Evolutionary conservation across 2,888 invertebrate species (phyloP).

Genomic region (Orthonychiurus folsomi): DNA sequence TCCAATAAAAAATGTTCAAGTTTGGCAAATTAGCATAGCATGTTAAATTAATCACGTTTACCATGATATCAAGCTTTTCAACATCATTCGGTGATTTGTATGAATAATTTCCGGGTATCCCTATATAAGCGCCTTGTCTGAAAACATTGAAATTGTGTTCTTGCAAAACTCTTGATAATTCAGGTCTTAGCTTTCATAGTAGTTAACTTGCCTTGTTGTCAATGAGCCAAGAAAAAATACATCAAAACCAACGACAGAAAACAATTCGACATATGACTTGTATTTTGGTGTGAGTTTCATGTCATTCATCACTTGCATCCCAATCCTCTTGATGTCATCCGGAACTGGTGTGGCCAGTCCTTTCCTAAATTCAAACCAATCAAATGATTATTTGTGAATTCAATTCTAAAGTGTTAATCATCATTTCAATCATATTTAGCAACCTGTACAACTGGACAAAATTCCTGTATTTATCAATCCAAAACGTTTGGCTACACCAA

Average conservation of each 20-base stretch:
- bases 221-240: slow-evolving; percentile 58
- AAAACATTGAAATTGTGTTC: too few species aligned
- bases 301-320: slow-evolving; percentile 54
- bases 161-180: too few species aligned
- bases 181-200: too few species aligned
- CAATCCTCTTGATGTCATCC: slow-evolving; percentile 48
- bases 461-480: background rate
- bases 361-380: slow-evolving; percentile 48
- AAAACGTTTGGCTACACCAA: background rate
- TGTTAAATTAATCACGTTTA: too few species aligned
- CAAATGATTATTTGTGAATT: too few species aligned
- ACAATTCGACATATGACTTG: slow-evolving; percentile 53
- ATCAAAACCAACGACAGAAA: slow-evolving; percentile 65
- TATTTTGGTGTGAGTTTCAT: slow-evolving; percentile 51
- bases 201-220: slow-evolving; percentile 45
- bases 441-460: background rate
- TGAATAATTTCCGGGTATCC: slow-evolving; percentile 63
- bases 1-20: background rate
- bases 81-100: slow-evolving; percentile 53
- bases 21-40: background rate
- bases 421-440: background rate
- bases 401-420: too few species aligned
- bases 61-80: slow-evolving; percentile 52
- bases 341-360: slow-evolving; percentile 54
- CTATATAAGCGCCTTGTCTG: slow-evolving; percentile 62